Conservation (phyloP, 2,888 invertebrate genomes). For the Neuroscelio doddi region DNA sequence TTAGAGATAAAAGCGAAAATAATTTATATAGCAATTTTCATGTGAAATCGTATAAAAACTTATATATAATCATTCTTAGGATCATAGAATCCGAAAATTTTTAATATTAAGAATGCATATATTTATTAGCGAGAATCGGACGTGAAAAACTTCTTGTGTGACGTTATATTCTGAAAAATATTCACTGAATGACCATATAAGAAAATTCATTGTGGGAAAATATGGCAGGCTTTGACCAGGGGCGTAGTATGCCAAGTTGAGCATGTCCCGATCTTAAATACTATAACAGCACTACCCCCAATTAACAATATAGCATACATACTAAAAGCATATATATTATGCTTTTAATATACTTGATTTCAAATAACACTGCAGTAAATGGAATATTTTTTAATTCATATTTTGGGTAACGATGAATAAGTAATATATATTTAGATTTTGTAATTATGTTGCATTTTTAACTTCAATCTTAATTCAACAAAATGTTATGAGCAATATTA, state of each 20-base stretch:
- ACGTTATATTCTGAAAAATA: conserved; percentile 26
- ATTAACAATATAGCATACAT: conserved; percentile 16
- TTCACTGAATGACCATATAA: conserved; percentile 21
- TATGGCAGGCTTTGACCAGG: conserved; percentile 40
- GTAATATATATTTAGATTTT: no score
- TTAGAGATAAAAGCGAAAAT: no score
- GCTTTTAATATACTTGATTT: not conserved
- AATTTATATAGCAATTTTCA: no score
- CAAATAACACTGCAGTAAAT: no score
- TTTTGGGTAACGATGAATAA: no score
- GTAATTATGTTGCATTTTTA: no score
- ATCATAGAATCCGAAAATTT: conserved; percentile 3
- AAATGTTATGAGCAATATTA: no score
- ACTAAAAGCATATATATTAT: not conserved
- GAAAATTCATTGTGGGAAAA: conserved; percentile 35
- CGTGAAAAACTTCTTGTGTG: not conserved
- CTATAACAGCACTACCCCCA: conserved; percentile 19
- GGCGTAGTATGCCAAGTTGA: conserved; percentile 38
- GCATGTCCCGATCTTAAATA: conserved; percentile 33
- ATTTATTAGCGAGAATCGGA: not conserved
- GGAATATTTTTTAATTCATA: no score
- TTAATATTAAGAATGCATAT: conserved; percentile 14
- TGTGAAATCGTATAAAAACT: no score
- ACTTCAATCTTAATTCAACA: no score
- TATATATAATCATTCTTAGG: no score